These are phyloP conservation scores for Gobio gobio DNA, from an alignment of 2,113 vertebrate genomes.

Conservation along the genomic window DNA sequence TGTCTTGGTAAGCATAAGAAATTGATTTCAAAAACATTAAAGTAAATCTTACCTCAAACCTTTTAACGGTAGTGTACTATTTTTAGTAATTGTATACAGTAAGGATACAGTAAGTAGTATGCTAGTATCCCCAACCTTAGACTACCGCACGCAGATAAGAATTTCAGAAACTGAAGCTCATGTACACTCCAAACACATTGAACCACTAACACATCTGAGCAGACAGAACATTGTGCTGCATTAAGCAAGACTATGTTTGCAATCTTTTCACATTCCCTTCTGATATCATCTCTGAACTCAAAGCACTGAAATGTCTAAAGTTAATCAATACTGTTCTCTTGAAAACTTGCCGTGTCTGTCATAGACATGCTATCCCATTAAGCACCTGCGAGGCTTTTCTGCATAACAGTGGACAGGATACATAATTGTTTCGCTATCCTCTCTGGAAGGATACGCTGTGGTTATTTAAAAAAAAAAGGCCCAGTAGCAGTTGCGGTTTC, in stretches of 20 bases:
- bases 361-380: background rate
- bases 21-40: background rate
- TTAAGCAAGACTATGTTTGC: background rate
- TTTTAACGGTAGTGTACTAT: background rate
- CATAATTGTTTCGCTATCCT: background rate
- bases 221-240: background rate
- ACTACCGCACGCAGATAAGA: background rate
- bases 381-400: background rate
- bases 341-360: conserved; percentile 6
- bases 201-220: background rate
- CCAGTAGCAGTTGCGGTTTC: background rate
- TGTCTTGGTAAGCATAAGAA: too few relatives aligned
- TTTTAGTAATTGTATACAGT: background rate
- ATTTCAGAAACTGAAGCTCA: background rate
- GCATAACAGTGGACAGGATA: background rate
- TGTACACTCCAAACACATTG: background rate
- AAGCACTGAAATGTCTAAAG: background rate
- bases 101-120: background rate
- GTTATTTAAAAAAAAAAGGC: background rate
- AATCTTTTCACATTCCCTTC: background rate
- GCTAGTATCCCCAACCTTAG: background rate
- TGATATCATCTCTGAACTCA: background rate
- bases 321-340: background rate
- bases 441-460: background rate
- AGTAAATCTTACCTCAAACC: background rate